A percentile compares a stretch with the other conserved stretches of the same genome.
Conservation (phyloP, 2,888 invertebrate genomes). For the Drosophila kambysellisi region DNA sequence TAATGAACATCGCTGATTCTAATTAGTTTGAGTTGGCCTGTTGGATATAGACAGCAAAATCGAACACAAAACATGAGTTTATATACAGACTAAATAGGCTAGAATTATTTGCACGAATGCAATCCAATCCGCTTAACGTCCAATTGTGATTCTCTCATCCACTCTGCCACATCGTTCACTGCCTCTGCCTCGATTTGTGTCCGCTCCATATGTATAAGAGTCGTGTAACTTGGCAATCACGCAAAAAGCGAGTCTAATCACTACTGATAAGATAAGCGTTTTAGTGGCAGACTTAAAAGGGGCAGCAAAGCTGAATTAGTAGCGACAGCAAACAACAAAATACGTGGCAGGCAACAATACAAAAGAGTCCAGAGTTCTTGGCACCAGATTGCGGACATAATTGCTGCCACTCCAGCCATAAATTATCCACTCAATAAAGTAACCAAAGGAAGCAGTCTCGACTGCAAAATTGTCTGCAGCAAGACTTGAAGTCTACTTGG, state of each 20-base stretch:
- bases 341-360: neutral
- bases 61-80: neutral
- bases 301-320: constrained; percentile 22
- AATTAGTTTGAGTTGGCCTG: neutral
- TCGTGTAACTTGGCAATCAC: constrained; percentile 30
- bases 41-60: neutral
- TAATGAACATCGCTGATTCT: constrained; percentile 4
- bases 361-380: neutral
- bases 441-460: neutral
- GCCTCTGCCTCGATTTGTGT: neutral
- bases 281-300: constrained; percentile 27
- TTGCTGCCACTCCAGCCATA: constrained; percentile 25
- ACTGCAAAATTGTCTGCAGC: neutral
- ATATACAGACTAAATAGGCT: constrained; percentile 16
- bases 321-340: neutral
- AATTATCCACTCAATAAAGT: constrained; percentile 5
- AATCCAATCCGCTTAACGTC: constrained; percentile 58
- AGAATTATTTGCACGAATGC: constrained; percentile 33
- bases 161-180: neutral
- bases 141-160: constrained; percentile 1
- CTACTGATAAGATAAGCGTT: constrained; percentile 65
- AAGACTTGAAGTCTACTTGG: neutral
- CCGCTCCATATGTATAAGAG: neutral
- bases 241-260: constrained; percentile 58
- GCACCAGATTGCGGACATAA: constrained; percentile 15